Conservation (phyloP, 2,888 invertebrate species). For the Brenthis hecate region DNA sequence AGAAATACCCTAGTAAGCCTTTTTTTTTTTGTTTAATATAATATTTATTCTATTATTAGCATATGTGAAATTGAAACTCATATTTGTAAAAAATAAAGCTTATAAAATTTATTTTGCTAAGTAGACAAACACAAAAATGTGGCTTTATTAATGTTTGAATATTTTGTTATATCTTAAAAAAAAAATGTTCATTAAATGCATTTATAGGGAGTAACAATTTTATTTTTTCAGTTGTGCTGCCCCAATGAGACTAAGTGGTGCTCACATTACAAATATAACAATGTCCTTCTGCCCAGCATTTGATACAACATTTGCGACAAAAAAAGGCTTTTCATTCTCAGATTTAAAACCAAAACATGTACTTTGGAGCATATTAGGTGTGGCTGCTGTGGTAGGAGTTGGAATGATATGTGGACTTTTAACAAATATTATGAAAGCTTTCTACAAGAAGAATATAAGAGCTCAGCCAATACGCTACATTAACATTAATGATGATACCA, state of each 20-base stretch:
- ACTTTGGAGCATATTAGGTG: slow-evolving; percentile 73
- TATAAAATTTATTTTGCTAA: no score
- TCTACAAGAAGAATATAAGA: slow-evolving; percentile 63
- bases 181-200: not conserved
- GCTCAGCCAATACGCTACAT: slow-evolving; percentile 68
- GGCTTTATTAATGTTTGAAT: not conserved
- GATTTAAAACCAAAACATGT: slow-evolving; percentile 70
- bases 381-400: slow-evolving; percentile 61
- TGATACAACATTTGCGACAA: slow-evolving; percentile 59
- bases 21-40: not conserved
- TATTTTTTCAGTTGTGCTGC: slow-evolving; percentile 57
- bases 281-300: slow-evolving; percentile 67
- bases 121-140: no score
- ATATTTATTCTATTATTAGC: not conserved
- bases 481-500: slow-evolving; percentile 63
- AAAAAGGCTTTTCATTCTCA: slow-evolving; percentile 56
- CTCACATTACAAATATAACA: slow-evolving; percentile 68
- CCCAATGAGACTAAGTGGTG: slow-evolving; percentile 69
- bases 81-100: no score
- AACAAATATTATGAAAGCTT: slow-evolving; percentile 61
- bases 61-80: no score
- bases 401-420: slow-evolving; percentile 70
- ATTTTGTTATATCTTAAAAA: not conserved
- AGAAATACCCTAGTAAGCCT: slow-evolving; percentile 71
- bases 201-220: not conserved